Base-by-base conservation (phyloP, 2,113 vertebrate genomes). In the Prietella phreatophila region DNA sequence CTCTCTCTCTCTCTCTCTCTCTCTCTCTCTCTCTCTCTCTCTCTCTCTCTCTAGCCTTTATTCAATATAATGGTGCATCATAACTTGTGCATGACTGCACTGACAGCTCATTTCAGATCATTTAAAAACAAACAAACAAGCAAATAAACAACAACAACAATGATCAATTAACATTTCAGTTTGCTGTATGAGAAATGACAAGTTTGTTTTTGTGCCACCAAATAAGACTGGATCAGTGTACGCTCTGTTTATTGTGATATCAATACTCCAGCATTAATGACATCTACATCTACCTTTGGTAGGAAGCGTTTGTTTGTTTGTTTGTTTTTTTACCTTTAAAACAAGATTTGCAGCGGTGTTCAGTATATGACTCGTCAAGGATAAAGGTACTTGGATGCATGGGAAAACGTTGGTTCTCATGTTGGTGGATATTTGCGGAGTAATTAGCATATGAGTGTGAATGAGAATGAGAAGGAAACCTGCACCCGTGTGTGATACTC, bases 1-100 rank as follows among this genome's bases (percentile, higher is more conserved):
- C n/a, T n/a, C n/a, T n/a, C n/a, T n/a, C n/a, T n/a, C n/a, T n/a
- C n/a, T n/a, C n/a, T n/a, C n/a, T n/a, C n/a, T n/a, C n/a, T n/a
- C n/a, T n/a, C n/a, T n/a, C n/a, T n/a, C n/a, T n/a, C n/a, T n/a
- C n/a, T n/a, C n/a, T n/a, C n/a, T n/a, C n/a, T n/a, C n/a, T n/a
- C n/a, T n/a, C n/a, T n/a, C n/a, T n/a, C n/a, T n/a, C 25, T 50
- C 9, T 50, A 25, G 27, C 79, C n/a, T 4, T 79, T 27, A 17
- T 79, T 80, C 7, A 30, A 80, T 53, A 78, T 53, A 4, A 75
- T 22, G 73, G 27, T 76, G 73, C 42, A 78, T 78, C 75, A 78
- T 55, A 55, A 55, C 8, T 30, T 19, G 25, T 55, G 50, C 47
- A 50, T 50, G 4, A 14, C 0, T 75, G 71, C 42, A 15, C 76